phyloP scores from a whole-genome alignment of 2,113 vertebrate genomes.

The Chaetodon trifascialis region DNA sequence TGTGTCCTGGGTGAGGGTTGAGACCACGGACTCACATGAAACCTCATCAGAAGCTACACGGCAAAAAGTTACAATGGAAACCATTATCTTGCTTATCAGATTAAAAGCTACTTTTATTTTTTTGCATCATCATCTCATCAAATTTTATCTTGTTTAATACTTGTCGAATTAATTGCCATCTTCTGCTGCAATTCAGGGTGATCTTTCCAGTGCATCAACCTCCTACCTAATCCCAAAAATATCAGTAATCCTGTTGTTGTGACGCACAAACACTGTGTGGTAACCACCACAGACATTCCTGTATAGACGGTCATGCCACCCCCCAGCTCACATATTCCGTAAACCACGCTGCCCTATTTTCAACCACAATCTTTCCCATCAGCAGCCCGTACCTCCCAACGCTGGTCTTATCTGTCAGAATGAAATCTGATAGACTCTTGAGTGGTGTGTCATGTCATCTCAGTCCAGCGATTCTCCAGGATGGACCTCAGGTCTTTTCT shows the following conservation, averaged over 20 bases:
- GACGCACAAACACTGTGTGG: slow-evolving; percentile 32
- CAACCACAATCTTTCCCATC: slow-evolving; percentile 60
- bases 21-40: slow-evolving; percentile 42
- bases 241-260: slow-evolving; percentile 39
- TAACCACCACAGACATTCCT: slow-evolving; percentile 49
- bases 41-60: slow-evolving; percentile 27
- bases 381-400: slow-evolving; percentile 29
- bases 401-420: slow-evolving; percentile 57
- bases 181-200: slow-evolving; percentile 2
- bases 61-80: neutral
- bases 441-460: slow-evolving; percentile 52
- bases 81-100: neutral
- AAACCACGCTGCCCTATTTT: slow-evolving; percentile 64
- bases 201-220: neutral
- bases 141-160: no score
- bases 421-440: slow-evolving; percentile 67
- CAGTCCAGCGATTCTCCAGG: slow-evolving; percentile 19
- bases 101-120: no score
- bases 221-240: slow-evolving; percentile 37
- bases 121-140: no score
- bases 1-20: slow-evolving; percentile 42
- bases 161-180: neutral
- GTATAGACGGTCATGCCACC: neutral
- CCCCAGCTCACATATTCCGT: slow-evolving; percentile 46
- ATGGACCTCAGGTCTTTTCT: neutral